Conservation (phyloP, 1,140 invertebrate genomes). For the Drosophila seguyi region DNA sequence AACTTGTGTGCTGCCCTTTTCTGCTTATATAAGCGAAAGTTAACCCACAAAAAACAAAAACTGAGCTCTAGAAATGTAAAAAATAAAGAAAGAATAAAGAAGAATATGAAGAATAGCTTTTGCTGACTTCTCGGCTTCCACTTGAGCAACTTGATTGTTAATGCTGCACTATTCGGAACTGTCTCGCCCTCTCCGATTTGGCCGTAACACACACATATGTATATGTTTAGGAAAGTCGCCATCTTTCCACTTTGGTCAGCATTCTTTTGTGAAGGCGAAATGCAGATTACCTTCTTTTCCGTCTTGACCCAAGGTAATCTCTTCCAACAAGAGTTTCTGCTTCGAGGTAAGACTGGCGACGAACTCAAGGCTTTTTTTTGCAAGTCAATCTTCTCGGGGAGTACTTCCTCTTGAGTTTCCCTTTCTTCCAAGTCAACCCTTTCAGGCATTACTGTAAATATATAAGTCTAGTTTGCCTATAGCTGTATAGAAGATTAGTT, state of each 20-base stretch:
- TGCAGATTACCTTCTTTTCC: constrained; percentile 40
- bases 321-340: constrained; percentile 21
- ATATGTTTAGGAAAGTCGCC: constrained; percentile 47
- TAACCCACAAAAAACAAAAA: constrained; percentile 42
- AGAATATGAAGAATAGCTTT: constrained; percentile 12
- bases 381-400: not conserved
- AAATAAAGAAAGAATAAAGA: not conserved
- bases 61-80: constrained; percentile 49
- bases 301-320: constrained; percentile 68
- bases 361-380: constrained; percentile 5
- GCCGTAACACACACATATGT: constrained; percentile 11
- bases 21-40: constrained; percentile 82
- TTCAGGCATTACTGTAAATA: not conserved
- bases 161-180: constrained; percentile 69
- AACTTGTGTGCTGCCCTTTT: constrained; percentile 53
- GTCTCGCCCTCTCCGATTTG: constrained; percentile 54
- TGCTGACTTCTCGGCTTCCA: constrained; percentile 74
- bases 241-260: constrained; percentile 62
- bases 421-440: constrained; percentile 16
- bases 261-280: constrained; percentile 75
- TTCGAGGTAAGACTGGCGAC: constrained; percentile 29
- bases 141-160: constrained; percentile 60
- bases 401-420: constrained; percentile 12
- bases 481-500: constrained; percentile 34
- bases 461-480: not conserved